Conservation (phyloP, 2,888 invertebrate species). For the Drosophila multiciliata region DNA sequence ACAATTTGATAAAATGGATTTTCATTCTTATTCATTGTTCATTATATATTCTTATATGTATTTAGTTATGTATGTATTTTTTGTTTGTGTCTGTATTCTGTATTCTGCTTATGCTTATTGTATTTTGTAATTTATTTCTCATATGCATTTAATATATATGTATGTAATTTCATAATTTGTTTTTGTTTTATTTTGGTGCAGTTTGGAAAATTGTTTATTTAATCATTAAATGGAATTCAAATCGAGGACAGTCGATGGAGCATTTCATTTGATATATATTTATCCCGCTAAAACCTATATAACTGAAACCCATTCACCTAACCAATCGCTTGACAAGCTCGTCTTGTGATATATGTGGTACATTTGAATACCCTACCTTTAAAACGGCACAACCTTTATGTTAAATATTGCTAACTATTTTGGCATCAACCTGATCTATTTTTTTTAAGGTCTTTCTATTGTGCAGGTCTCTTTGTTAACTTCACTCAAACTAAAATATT, state of each 20-base stretch:
- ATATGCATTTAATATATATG: slow-evolving; percentile 60
- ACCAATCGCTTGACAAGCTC: slow-evolving; percentile 11
- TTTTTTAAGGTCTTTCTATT: slow-evolving; percentile 23
- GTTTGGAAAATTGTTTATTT: slow-evolving; percentile 38
- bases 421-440: slow-evolving; percentile 21
- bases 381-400: slow-evolving; percentile 42
- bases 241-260: slow-evolving; percentile 41
- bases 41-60: slow-evolving; percentile 7
- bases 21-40: slow-evolving; percentile 21
- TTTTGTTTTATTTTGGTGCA: slow-evolving; percentile 56
- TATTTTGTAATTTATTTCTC: slow-evolving; percentile 44
- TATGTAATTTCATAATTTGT: slow-evolving; percentile 34
- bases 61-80: slow-evolving; percentile 16
- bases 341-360: slow-evolving; percentile 4
- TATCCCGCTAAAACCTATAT: slow-evolving; percentile 4
- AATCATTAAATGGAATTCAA: slow-evolving; percentile 8
- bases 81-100: slow-evolving; percentile 34
- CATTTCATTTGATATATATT: neutral
- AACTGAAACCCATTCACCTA: slow-evolving; percentile 20
- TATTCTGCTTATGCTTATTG: slow-evolving; percentile 30
- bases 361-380: slow-evolving; percentile 6
- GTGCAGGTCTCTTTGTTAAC: slow-evolving; percentile 29
- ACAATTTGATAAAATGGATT: slow-evolving; percentile 61
- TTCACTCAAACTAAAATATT: slow-evolving; percentile 11
- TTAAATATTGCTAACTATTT: slow-evolving; percentile 29